These are phyloP conservation scores for Apodemia zela DNA, from an alignment of 2,888 invertebrate genomes.

Conservation along the genomic window DNA sequence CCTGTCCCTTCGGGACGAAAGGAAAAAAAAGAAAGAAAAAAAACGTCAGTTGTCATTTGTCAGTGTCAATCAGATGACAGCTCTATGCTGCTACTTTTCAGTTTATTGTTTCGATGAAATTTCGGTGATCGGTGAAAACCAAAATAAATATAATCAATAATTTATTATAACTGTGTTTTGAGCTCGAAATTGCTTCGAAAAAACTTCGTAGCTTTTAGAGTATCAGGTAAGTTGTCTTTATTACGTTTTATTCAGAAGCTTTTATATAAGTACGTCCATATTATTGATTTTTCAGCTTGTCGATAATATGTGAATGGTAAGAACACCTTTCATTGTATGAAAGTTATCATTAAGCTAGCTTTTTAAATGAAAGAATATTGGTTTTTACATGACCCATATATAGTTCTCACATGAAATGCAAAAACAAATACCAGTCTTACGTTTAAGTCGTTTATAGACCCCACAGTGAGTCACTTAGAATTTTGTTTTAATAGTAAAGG, in stretches of 20 bases:
- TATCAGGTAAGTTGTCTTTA: constrained; percentile 29
- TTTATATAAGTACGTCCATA: constrained; percentile 34
- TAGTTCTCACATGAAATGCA: no score
- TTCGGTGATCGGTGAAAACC: constrained; percentile 1
- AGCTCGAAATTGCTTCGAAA: neutral
- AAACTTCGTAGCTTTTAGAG: constrained; percentile 45
- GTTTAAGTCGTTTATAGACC: no score
- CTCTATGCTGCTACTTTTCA: neutral
- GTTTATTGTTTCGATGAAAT: neutral
- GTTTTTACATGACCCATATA: no score
- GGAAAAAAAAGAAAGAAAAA: neutral
- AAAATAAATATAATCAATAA: neutral
- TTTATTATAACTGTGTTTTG: neutral
- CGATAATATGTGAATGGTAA: constrained; percentile 18
- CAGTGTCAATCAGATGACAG: neutral
- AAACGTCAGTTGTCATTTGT: neutral
- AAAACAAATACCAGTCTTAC: no score
- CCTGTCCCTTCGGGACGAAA: no score
- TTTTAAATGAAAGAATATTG: neutral
- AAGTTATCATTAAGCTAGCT: neutral
- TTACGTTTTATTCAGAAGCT: constrained; percentile 35
- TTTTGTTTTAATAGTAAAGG: no score
- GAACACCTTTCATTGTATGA: neutral
- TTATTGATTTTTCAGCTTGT: constrained; percentile 46
- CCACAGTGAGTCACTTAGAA: no score